Evolutionary conservation across 2,797 vertebrate genomes (phyloP), one percentile per base, ranked within the genome.

Genomic region (Pseudomugil gertrudae): DNA sequence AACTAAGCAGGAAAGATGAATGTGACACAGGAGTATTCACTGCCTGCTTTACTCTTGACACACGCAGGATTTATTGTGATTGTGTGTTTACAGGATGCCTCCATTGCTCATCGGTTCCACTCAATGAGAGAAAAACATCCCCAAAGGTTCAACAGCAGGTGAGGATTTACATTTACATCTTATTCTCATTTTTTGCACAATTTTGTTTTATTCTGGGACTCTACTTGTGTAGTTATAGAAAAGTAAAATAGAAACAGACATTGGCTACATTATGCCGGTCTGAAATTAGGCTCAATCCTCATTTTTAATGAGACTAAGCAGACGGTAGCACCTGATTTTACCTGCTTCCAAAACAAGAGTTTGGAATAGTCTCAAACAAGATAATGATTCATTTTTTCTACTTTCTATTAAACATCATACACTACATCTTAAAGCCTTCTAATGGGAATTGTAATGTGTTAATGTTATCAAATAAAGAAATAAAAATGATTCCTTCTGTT

Each of bases 71-170:
- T 72, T 11, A 10, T 7, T 50, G 30, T 50, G n/a, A 55, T 40
- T 78, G 21, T n/a, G 1, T 66, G 35, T 72, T 69, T 66, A 63
- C 86, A 98, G 97, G 96, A 98, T 40, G 97, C 97, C 4, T 98
- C 97, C 15, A 98, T 98, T 38, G 97, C 97, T 83, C 96, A 98
- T 76, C 95, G 95, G 43, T 98, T 98, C 84, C 97, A 98, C 66
- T 87, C 95, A 51, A 96, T 97, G 96, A 91, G 97, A 82, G 97
- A 98, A 88, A 98, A 97, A 79, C 92, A 95, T 79, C 97, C 97
- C 0, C 95, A 96, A 84, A 98, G 95, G 84, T 98, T 98, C 89
- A 98, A 96, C 84, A 98, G 96, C 95, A 96, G 96, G 97, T 98
- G 60, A 88, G 83, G 26, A 59, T 33, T 52, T 43, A 45, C 6